Conservation (phyloP, 1,140 invertebrate species). For the Xylocopa sonorina region DNA sequence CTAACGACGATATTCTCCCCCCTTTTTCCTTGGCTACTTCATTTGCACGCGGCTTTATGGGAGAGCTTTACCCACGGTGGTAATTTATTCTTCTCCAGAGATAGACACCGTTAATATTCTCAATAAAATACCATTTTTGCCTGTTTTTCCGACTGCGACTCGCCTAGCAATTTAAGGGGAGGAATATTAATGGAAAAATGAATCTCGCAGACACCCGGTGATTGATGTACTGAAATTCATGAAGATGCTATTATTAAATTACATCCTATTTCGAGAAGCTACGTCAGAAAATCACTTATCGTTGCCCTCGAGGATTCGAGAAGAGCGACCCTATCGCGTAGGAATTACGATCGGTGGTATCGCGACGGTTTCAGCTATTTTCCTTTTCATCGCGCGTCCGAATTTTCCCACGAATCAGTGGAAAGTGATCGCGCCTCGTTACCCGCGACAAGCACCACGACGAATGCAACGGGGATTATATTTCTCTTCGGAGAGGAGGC, state of each 20-base stretch:
- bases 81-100: conserved; percentile 59
- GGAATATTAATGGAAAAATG: no score
- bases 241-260: no score
- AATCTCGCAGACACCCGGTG: no score
- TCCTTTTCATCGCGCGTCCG: neutral
- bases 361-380: neutral
- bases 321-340: no score
- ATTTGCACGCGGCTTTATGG: conserved; percentile 64
- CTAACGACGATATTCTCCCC: conserved; percentile 48
- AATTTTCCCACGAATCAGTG: conserved; percentile 18
- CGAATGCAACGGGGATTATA: neutral
- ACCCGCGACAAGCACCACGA: conserved; percentile 7
- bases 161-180: no score
- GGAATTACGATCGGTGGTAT: no score
- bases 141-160: no score
- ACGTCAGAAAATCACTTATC: no score
- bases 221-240: no score
- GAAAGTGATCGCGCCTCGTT: neutral
- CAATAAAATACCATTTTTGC: neutral
- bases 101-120: neutral
- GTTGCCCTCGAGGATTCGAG: no score
- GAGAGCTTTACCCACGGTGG: conserved; percentile 55
- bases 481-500: conserved; percentile 36
- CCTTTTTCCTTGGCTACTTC: conserved; percentile 59
- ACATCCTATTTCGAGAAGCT: no score